Evolutionary conservation across 2,888 invertebrate genomes (phyloP), one percentile per base, ranked within the genome.

Genomic region (Acleris emargana): DNA sequence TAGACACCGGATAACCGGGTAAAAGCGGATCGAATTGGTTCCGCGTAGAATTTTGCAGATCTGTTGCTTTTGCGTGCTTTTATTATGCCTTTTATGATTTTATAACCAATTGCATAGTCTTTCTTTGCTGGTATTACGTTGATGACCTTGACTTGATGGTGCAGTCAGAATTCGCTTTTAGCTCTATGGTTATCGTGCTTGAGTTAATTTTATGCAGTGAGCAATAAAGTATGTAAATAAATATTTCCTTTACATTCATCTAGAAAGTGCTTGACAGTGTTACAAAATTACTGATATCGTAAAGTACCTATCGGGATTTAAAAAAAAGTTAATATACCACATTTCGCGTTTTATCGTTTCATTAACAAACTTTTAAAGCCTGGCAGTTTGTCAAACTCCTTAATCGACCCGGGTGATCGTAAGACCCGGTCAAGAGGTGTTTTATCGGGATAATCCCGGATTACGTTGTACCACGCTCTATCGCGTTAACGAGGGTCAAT

Each of bases 361-460:
- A 43, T 13, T 43, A 43, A 16, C 17, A 45, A 45, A 17, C n/a
- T 16, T 11, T 57, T 57, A 17, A 60, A 60, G 58, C 62, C 59
- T 47, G 17, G 20, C 51, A 47, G 32, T 43, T 52, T 49, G 61
- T 59, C 58, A 54, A 54, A 54, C 59, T 59, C 58, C 64, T 66
- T 66, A 66, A 55, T 64, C 59, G 20, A 20, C 49, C 58, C 32
- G 49, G 51, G 50, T 49, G 59, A 61, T 62, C 42, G 54, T 43
- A 59, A 66, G 64, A 73, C 69, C 74, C 77, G 84, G 83, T 84
- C 84, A 86, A 86, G 90, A 89, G 89, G 88, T 89, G 90, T 88
- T 90, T 83, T 88, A 88, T 85, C 81, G 84, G 89, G 88, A 89
- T 90, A 84, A 91, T 88, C 90, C 87, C 73, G 90, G 91, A 87